A percentile compares a stretch with the other conserved stretches of the same genome.
phyloP scores from a whole-genome alignment of 2,113 vertebrate genomes.

The Rynchops niger region DNA sequence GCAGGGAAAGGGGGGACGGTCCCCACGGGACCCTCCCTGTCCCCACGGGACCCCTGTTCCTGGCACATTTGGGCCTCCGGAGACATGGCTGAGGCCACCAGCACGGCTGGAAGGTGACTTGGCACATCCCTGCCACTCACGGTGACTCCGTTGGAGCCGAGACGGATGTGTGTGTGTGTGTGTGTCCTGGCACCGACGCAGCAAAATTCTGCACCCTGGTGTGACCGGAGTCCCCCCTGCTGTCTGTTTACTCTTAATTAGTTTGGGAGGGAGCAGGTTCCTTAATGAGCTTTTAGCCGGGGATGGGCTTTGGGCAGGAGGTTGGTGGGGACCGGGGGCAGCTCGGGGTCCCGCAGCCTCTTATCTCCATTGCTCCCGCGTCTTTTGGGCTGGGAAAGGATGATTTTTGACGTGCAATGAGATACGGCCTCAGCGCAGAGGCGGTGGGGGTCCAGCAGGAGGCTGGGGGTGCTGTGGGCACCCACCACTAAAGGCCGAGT shows the following conservation, averaged over 20 bases:
- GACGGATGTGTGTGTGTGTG: fast-evolving
- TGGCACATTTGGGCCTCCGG: neutral
- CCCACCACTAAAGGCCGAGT: fast-evolving
- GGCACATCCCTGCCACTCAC: fast-evolving
- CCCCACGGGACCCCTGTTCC: too few species aligned
- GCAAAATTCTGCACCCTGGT: neutral
- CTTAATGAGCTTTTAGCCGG: neutral
- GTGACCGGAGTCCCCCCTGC: too few species aligned
- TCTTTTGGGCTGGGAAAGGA: neutral
- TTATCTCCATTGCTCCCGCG: fast-evolving
- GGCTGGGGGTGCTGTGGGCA: too few species aligned
- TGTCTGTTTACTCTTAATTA: neutral
- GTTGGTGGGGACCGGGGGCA: neutral
- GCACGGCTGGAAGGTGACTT: neutral
- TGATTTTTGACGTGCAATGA: neutral
- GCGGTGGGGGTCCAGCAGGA: neutral
- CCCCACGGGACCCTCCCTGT: fast-evolving
- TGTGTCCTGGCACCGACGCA: fast-evolving
- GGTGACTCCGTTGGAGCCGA: neutral
- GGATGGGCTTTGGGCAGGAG: neutral
- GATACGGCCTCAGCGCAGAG: neutral
- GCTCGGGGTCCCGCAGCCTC: neutral
- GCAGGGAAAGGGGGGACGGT: neutral
- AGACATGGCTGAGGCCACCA: neutral
- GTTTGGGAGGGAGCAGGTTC: neutral